phyloP scores from a whole-genome alignment of 2,113 vertebrate genomes.

The Hydropotes inermis region DNA sequence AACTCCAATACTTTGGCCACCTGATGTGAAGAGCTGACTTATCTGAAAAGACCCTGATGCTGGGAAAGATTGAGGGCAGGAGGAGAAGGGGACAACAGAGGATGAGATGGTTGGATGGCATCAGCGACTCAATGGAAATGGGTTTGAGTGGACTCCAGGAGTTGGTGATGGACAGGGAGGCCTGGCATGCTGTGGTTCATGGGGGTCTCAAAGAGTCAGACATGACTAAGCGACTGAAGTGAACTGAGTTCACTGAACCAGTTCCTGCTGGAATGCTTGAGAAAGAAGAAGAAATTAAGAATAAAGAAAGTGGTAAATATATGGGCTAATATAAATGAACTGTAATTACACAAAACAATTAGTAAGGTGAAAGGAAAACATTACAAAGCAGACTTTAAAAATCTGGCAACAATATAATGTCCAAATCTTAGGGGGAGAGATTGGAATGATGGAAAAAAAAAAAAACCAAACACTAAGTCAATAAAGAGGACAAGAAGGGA shows the following conservation, averaged over 20 bases:
- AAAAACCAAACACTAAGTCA: neutral
- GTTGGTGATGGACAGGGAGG: neutral
- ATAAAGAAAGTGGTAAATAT: neutral
- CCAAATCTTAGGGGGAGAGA: neutral
- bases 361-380: neutral
- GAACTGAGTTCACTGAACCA: neutral
- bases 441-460: neutral
- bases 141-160: neutral
- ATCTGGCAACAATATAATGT: neutral
- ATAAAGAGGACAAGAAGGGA: neutral
- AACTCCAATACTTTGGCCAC: neutral
- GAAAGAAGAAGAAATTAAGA: neutral
- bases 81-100: neutral
- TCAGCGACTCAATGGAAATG: neutral
- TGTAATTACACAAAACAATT: neutral
- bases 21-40: neutral
- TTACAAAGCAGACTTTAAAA: neutral
- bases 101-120: neutral
- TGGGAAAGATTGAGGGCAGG: neutral
- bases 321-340: neutral
- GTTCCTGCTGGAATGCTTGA: neutral
- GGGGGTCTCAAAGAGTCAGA: neutral
- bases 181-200: accelerated
- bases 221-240: neutral
- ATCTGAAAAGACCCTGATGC: neutral